A percentile compares a stretch with the other conserved stretches of the same genome.
Evolutionary conservation across 2,888 invertebrate species (phyloP).

Genomic region (Oxystoma pomonae): DNA sequence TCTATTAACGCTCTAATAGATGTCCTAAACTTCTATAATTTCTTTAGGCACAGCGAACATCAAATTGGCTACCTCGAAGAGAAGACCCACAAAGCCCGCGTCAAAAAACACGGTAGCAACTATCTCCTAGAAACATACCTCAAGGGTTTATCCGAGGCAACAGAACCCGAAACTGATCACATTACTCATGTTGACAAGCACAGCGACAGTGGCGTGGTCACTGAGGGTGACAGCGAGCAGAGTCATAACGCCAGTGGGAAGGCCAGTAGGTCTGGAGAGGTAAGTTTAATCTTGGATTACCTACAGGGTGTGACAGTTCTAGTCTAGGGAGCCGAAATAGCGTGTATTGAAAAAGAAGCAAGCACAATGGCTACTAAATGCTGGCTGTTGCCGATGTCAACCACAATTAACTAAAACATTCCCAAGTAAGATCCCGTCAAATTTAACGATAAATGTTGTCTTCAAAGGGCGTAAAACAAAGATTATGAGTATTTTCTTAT

Average conservation of each 20-base stretch:
- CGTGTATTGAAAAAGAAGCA: too few relatives aligned
- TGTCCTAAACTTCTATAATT: too few relatives aligned
- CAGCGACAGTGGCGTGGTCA: constrained; percentile 66
- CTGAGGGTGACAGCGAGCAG: constrained; percentile 59
- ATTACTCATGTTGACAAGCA: constrained; percentile 54
- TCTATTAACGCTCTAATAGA: too few relatives aligned
- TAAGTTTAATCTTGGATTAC: too few relatives aligned
- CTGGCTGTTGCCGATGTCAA: too few relatives aligned
- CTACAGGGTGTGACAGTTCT: neutral
- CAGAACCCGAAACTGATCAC: constrained; percentile 42
- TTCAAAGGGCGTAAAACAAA: too few relatives aligned
- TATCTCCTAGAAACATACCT: constrained; percentile 76
- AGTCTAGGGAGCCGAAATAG: too few relatives aligned
- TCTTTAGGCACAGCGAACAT: constrained; percentile 55
- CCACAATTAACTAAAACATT: too few relatives aligned
- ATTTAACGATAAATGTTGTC: too few relatives aligned
- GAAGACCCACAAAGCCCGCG: constrained; percentile 68
- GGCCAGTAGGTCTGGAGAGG: constrained; percentile 39
- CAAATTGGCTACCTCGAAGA: constrained; percentile 76
- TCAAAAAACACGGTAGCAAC: constrained; percentile 73
- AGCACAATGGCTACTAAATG: too few relatives aligned
- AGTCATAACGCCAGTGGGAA: constrained; percentile 40
- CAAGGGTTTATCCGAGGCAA: constrained; percentile 52
- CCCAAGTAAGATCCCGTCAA: too few relatives aligned
- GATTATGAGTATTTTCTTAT: too few relatives aligned